phyloP scores from a whole-genome alignment of 2,888 invertebrate genomes.

The Drosophila helvetica region DNA sequence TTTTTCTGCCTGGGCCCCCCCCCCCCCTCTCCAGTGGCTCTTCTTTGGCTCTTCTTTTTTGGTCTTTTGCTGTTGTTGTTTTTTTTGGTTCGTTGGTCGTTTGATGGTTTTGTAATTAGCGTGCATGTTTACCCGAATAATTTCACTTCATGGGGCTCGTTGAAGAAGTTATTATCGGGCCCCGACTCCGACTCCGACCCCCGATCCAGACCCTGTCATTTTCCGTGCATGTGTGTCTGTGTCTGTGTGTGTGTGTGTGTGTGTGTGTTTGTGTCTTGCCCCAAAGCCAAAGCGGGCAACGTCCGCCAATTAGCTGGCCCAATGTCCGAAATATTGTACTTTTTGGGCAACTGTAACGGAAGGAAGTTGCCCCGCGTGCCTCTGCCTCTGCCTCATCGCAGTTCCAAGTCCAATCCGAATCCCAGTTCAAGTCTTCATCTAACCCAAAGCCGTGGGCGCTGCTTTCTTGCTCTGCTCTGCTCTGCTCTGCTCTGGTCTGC shows the following conservation, averaged over 20 bases:
- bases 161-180: slow-evolving; percentile 75
- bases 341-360: slow-evolving; percentile 68
- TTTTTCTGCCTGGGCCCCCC: slow-evolving; percentile 54
- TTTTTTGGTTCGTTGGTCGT: slow-evolving; percentile 43
- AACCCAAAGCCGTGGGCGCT: slow-evolving; percentile 45
- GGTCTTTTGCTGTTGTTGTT: slow-evolving; percentile 3
- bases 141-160: slow-evolving; percentile 79
- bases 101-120: slow-evolving; percentile 77
- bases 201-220: not conserved
- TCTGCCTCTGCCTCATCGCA: slow-evolving; percentile 24
- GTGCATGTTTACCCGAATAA: slow-evolving; percentile 79
- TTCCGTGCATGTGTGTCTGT: slow-evolving; percentile 5
- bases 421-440: slow-evolving; percentile 19
- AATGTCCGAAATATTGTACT: slow-evolving; percentile 52
- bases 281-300: slow-evolving; percentile 70
- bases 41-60: slow-evolving; percentile 5
- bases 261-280: slow-evolving; percentile 30
- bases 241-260: slow-evolving; percentile 16
- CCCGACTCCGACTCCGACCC: slow-evolving; percentile 2
- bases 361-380: slow-evolving; percentile 60
- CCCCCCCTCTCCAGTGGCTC: not conserved
- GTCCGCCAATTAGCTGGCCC: slow-evolving; percentile 77
- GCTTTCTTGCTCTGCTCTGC: not conserved
- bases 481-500: not conserved
- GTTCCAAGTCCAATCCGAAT: not conserved